These are phyloP conservation scores for Ailurus styani DNA, from an alignment of 2,113 vertebrate species.

Conservation along the genomic window DNA sequence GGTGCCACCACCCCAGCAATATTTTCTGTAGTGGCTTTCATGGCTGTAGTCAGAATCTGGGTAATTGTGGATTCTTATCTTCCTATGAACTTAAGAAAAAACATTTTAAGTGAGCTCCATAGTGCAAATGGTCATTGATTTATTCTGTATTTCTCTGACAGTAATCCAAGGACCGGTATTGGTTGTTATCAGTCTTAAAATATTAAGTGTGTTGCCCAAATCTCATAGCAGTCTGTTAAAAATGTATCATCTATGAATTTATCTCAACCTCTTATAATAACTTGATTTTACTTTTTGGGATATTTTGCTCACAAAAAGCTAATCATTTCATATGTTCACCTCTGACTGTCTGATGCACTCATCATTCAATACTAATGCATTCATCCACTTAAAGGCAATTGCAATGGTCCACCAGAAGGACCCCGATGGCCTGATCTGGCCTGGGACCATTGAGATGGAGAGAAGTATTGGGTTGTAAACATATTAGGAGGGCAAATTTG, in stretches of 20 bases:
- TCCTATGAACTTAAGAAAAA: not conserved
- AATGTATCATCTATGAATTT: not conserved
- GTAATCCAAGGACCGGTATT: not conserved
- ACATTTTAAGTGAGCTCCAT: not conserved
- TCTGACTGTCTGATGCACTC: not conserved
- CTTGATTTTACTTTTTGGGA: not conserved
- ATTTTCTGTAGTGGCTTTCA: not conserved
- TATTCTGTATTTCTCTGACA: not conserved
- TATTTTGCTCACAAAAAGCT: not conserved
- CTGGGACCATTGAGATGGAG: not conserved
- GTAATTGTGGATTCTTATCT: not conserved
- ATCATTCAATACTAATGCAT: not conserved
- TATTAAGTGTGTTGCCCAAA: not conserved
- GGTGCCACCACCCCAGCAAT: not conserved
- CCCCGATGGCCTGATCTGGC: not conserved
- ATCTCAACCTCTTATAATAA: not conserved
- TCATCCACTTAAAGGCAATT: not conserved
- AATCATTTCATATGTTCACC: not conserved
- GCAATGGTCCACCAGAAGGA: not conserved
- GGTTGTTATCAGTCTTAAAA: not conserved
- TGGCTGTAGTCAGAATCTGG: not conserved
- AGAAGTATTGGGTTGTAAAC: not conserved
- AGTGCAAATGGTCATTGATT: not conserved
- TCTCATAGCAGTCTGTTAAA: not conserved
- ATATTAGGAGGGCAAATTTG: not conserved